Conservation (phyloP, 2,797 vertebrate genomes). For the Momotus momota region DNA sequence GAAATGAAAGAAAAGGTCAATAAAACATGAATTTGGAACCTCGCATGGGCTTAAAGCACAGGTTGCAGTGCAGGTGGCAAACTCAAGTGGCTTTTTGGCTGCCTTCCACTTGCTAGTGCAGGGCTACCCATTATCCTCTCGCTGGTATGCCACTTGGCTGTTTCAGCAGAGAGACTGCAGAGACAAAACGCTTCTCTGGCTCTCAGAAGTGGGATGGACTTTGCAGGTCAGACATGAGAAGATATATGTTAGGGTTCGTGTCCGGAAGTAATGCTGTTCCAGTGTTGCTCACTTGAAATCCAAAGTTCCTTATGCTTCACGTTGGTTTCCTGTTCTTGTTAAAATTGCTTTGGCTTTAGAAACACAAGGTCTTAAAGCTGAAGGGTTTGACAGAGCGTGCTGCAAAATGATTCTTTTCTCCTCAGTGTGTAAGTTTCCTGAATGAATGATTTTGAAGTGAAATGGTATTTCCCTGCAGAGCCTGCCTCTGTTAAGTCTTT, state of each 20-base stretch:
- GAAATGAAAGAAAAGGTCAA: neutral
- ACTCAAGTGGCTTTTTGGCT: slow-evolving; percentile 41
- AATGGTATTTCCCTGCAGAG: slow-evolving; percentile 40
- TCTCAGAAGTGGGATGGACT: slow-evolving; percentile 18
- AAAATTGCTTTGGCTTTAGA: slow-evolving; percentile 45
- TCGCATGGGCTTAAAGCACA: neutral
- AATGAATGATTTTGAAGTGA: slow-evolving; percentile 51
- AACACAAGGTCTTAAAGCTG: slow-evolving; percentile 17
- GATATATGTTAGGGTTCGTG: neutral
- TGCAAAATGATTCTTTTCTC: slow-evolving; percentile 26
- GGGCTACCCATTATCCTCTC: neutral
- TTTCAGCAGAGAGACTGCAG: neutral
- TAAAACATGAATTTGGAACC: neutral
- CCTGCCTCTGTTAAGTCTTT: slow-evolving; percentile 21
- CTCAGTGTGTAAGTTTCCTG: slow-evolving; percentile 40
- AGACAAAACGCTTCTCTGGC: neutral
- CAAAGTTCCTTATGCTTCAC: neutral
- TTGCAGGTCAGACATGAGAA: neutral
- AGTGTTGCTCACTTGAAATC: neutral
- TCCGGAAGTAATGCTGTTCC: neutral
- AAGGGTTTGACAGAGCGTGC: slow-evolving; percentile 10
- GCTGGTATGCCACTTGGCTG: neutral
- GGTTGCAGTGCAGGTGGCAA: neutral
- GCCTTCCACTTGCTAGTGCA: neutral
- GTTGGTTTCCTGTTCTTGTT: slow-evolving; percentile 32